These are phyloP conservation scores for Mesoclemmys tuberculata DNA, from an alignment of 2,113 vertebrate genomes.

Conservation along the genomic window DNA sequence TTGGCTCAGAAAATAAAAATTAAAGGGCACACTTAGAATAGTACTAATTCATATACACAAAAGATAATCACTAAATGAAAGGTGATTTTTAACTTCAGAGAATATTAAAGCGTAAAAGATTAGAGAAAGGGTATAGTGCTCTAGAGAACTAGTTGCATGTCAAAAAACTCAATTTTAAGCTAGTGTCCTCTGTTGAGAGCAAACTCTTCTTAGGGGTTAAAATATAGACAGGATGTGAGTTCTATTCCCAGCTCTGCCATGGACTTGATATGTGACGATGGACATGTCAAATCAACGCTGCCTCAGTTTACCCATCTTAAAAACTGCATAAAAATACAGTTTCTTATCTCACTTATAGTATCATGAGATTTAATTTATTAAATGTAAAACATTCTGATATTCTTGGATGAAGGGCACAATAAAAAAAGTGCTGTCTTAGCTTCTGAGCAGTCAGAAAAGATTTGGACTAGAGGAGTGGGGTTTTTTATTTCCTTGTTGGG, in stretches of 20 bases:
- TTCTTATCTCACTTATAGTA: neutral
- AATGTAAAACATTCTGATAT: neutral
- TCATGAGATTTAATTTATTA: neutral
- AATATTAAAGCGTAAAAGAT: neutral
- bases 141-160: neutral
- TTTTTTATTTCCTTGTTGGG: neutral
- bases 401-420: neutral
- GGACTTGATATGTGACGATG: neutral
- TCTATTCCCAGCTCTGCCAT: neutral
- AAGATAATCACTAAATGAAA: neutral
- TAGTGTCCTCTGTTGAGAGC: neutral
- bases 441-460: neutral
- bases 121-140: neutral
- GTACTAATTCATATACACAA: neutral
- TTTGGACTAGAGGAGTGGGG: neutral
- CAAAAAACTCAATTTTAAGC: neutral
- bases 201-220: rapidly evolving
- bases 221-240: neutral
- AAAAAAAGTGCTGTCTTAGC: neutral
- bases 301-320: neutral
- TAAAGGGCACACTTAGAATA: neutral
- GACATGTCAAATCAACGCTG: neutral
- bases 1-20: neutral
- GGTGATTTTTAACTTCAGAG: neutral
- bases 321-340: neutral